phyloP scores from a whole-genome alignment of 2,113 vertebrate genomes.

The Apistogramma diplotaenia region DNA sequence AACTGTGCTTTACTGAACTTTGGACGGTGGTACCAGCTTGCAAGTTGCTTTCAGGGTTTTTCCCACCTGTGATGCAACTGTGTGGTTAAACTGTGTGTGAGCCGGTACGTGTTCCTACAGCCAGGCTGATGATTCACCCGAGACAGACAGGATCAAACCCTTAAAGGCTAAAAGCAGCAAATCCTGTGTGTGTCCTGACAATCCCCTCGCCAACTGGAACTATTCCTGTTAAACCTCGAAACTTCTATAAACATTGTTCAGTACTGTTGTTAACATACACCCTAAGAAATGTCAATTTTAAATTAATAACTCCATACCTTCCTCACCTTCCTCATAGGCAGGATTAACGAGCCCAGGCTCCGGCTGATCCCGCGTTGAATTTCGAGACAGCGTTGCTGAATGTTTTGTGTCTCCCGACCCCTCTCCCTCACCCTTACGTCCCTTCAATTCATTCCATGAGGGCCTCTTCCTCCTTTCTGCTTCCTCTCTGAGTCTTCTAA shows the following conservation, averaged over 20 bases:
- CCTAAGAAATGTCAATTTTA: background rate
- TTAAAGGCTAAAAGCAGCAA: slow-evolving; percentile 19
- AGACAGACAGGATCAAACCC: slow-evolving; percentile 23
- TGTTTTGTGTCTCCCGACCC: slow-evolving; percentile 69
- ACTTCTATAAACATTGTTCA: slow-evolving; percentile 26
- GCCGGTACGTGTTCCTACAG: slow-evolving; percentile 11
- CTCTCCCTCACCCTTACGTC: slow-evolving; percentile 74
- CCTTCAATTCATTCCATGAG: slow-evolving; percentile 79
- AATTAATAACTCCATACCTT: slow-evolving; percentile 75
- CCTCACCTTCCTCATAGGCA: slow-evolving; percentile 89
- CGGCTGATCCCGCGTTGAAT: slow-evolving; percentile 54
- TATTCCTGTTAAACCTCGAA: slow-evolving; percentile 19
- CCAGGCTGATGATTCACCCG: slow-evolving; percentile 54
- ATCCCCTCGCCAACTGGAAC: slow-evolving; percentile 16
- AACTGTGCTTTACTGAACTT: slow-evolving; percentile 31
- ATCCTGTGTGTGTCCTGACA: background rate
- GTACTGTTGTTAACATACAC: background rate
- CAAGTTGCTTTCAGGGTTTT: slow-evolving; percentile 8
- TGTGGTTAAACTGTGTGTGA: slow-evolving; percentile 26
- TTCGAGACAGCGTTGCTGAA: slow-evolving; percentile 45
- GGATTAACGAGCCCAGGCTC: slow-evolving; percentile 89
- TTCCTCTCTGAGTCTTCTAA: slow-evolving; percentile 82
- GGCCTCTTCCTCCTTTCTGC: slow-evolving; percentile 80
- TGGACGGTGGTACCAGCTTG: background rate
- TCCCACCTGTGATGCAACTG: background rate